These are phyloP conservation scores for Pollicipes pollicipes DNA, from an alignment of 1,140 invertebrate species.

Conservation along the genomic window DNA sequence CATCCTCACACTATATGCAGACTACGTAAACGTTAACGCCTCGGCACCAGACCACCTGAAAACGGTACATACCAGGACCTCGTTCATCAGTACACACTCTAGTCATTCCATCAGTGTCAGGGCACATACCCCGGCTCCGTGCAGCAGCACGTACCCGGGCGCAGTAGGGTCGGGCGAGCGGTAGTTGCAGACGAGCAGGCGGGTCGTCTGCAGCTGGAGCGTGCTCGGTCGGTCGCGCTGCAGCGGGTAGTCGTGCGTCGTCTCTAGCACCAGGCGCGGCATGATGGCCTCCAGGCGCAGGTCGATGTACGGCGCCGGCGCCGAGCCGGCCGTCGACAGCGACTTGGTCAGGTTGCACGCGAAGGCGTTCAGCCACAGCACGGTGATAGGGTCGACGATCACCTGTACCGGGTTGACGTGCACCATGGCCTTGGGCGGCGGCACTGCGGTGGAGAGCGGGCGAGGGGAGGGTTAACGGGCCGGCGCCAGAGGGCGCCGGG, in stretches of 20 bases:
- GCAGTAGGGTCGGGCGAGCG: conserved; percentile 25
- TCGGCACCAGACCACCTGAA: too few relatives aligned
- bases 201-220: conserved; percentile 60
- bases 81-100: too few relatives aligned
- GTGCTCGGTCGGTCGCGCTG: conserved; percentile 63
- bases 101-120: too few relatives aligned
- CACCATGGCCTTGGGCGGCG: conserved; percentile 76
- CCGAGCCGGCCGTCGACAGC: conserved; percentile 16
- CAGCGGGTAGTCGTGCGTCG: conserved; percentile 25
- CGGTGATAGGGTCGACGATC: conserved; percentile 61
- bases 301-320: conserved; percentile 52
- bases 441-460: conserved; percentile 39
- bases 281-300: conserved; percentile 76
- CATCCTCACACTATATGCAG: too few relatives aligned
- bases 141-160: conserved; percentile 24
- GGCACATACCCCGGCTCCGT: too few relatives aligned
- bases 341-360: conserved; percentile 47
- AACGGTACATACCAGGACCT: too few relatives aligned
- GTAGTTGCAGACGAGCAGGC: conserved; percentile 59
- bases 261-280: conserved; percentile 30
- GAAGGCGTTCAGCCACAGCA: conserved; percentile 89
- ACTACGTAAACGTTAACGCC: too few relatives aligned
- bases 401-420: conserved; percentile 75
- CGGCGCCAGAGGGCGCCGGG: too few relatives aligned
- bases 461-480: conserved; percentile 1